Conservation (phyloP, 2,113 vertebrate species). For the Lamprologus ornatipinnis region DNA sequence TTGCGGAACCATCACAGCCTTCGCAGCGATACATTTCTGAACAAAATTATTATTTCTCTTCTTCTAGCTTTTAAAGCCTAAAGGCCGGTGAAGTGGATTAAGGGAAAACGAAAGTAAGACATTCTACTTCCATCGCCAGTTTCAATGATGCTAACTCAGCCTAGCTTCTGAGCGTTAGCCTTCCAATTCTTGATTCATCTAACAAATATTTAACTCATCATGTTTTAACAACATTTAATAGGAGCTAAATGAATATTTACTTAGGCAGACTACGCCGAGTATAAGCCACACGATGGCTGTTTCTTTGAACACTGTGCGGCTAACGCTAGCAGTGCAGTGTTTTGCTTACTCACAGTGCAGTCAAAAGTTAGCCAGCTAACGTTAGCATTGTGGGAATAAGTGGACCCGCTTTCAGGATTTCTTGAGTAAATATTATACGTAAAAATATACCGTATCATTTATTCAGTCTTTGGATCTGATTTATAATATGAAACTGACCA, state of each 20-base stretch:
- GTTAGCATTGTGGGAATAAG: neutral
- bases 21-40: accelerated
- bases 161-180: neutral
- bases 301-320: neutral
- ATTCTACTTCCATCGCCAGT: neutral
- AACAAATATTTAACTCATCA: too few relatives aligned
- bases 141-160: neutral
- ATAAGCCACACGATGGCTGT: accelerated
- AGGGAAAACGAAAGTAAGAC: conserved; percentile 47
- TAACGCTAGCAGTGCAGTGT: conserved; percentile 22
- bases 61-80: neutral
- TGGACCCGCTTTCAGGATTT: neutral
- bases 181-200: neutral
- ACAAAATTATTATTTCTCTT: neutral
- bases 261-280: accelerated
- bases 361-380: conserved; percentile 15
- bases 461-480: accelerated
- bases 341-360: conserved; percentile 69
- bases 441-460: accelerated
- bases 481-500: accelerated
- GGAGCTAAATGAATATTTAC: neutral
- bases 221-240: neutral
- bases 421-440: neutral
- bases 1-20: neutral
- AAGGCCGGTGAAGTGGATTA: neutral